Base-by-base conservation (phyloP, 1,140 invertebrate genomes). In the Drosophila mauritiana region DNA sequence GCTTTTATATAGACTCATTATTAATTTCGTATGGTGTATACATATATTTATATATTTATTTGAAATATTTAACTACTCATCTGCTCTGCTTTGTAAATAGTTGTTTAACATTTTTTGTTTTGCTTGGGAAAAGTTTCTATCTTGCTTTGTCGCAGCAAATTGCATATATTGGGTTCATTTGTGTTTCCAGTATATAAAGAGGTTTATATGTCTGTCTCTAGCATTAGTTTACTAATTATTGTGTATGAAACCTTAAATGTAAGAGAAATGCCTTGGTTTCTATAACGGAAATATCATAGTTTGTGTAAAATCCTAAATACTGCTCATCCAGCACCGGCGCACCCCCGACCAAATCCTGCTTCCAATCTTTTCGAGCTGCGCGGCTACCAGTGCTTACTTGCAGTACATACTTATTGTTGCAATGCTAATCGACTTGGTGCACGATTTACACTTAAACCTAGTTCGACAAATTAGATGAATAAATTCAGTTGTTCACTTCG, bases 181-280 rank as follows among this genome's bases (percentile, higher is more conserved):
- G 69, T 65, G 56, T 75, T 79, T 80, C 42, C 43, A 49, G 63
- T 81, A 78, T 73, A 81, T 86, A 82, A 78, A 82, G 68, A 82
- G 57, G 46, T 81, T 56, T 77, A 75, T 84, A 63, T 78, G 51
- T 80, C 58, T 81, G 73, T 76, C 88, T 82, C 79, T 86, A 82
- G 83, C 83, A 83, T 89, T 86, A 86, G 79, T 86, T 88, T 59
- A 73, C 83, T 86, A 88, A 88, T 86, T 86, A 86, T 86, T 86
- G 83, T 86, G 83, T 86, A 86, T 86, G 83, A 86, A 86, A 86
- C 83, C 83, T 86, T 86, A 86, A 83, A 86, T 83, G 51, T 86
- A 86, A 88, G 80, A 86, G 83, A 86, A 86, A 86, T 86, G 83
- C 83, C 49, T 83, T 70, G 83, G 84, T 89, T 86, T 89, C 75